phyloP scores from a whole-genome alignment of 2,797 vertebrate genomes.

The Sebastes reedi region DNA sequence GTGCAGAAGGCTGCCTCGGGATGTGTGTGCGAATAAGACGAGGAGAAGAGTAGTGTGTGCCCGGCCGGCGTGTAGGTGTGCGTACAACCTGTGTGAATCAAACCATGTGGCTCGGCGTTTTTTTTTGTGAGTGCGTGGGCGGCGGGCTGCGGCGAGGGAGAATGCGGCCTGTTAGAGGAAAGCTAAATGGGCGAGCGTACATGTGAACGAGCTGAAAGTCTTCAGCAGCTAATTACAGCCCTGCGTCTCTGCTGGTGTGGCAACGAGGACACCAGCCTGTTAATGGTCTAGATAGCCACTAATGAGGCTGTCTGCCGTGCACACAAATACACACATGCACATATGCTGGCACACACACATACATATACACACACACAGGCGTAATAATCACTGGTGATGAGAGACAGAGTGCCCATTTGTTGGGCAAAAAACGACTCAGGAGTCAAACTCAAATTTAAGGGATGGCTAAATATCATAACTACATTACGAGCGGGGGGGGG shows the following conservation, averaged over 20 bases:
- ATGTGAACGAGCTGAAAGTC: conserved; percentile 44
- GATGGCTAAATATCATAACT: conserved; percentile 51
- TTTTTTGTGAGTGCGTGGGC: conserved; percentile 43
- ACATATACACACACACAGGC: neutral
- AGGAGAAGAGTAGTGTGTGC: conserved; percentile 1
- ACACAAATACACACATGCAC: neutral
- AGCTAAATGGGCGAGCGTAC: conserved; percentile 43
- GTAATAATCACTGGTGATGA: conserved; percentile 54
- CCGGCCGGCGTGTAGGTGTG: conserved; percentile 43
- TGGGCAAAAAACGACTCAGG: conserved; percentile 27
- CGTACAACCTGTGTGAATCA: conserved; percentile 39
- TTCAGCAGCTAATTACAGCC: conserved; percentile 58
- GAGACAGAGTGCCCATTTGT: conserved; percentile 54
- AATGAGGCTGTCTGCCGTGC: conserved; percentile 59
- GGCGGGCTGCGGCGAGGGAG: conserved; percentile 18
- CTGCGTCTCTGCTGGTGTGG: conserved; percentile 44
- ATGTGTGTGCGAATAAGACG: conserved; percentile 10
- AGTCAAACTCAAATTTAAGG: conserved; percentile 47
- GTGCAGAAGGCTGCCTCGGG: conserved; percentile 21
- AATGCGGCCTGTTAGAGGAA: conserved; percentile 19
- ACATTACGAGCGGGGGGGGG: neutral
- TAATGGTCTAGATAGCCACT: conserved; percentile 65
- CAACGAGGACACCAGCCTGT: conserved; percentile 48
- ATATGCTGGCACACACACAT: neutral
- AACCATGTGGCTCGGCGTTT: conserved; percentile 36